phyloP scores from a whole-genome alignment of 2,888 invertebrate species.

The Stenichneumon culpator region DNA sequence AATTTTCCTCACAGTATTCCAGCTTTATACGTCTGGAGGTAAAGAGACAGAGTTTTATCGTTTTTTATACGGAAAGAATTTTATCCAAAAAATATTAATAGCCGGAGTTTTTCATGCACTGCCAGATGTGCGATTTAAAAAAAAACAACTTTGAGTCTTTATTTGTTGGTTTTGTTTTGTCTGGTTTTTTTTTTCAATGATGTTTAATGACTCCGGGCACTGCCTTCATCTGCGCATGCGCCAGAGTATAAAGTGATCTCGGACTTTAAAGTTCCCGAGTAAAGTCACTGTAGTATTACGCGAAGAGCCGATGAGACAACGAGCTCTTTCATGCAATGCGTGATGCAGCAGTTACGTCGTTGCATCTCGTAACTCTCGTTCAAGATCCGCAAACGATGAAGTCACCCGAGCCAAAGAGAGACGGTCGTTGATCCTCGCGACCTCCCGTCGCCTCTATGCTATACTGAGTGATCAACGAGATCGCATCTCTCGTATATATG shows the following conservation, averaged over 20 bases:
- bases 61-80: no score
- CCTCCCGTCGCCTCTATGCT: conserved; percentile 30
- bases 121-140: no score
- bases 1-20: neutral
- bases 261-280: neutral
- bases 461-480: conserved; percentile 42
- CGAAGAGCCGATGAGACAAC: conserved; percentile 25
- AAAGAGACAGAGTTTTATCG: no score
- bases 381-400: conserved; percentile 58
- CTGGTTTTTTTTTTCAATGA: neutral
- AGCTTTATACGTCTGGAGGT: neutral
- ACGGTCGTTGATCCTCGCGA: conserved; percentile 59
- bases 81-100: no score
- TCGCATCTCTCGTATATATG: conserved; percentile 18
- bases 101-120: no score
- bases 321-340: conserved; percentile 42
- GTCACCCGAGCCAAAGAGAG: conserved; percentile 49
- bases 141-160: no score
- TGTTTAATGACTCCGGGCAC: neutral
- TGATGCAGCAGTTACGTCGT: conserved; percentile 48
- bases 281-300: conserved; percentile 1
- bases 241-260: conserved; percentile 1
- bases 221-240: neutral
- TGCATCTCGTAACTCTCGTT: conserved; percentile 39
- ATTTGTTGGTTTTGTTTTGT: no score